Evolutionary conservation across 2,113 vertebrate species (phyloP).

Genomic region (Microtus richardsoni): DNA sequence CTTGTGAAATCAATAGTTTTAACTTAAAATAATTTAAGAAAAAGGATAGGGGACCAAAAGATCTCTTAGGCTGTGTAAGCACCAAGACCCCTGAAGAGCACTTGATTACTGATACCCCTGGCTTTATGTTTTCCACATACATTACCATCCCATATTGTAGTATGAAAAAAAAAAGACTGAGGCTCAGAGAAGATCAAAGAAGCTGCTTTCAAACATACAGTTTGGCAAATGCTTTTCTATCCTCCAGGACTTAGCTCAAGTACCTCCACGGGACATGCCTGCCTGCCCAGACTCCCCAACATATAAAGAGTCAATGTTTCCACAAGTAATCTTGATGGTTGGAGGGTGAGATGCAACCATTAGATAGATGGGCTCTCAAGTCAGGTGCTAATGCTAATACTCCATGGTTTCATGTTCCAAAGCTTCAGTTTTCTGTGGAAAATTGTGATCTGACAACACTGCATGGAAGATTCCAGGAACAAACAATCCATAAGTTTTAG

Average conservation of each 20-base stretch:
- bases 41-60: background rate
- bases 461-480: background rate
- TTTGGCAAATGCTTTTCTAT: background rate
- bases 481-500: background rate
- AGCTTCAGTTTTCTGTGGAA: background rate
- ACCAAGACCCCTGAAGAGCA: background rate
- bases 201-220: background rate
- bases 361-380: background rate
- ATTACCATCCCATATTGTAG: background rate
- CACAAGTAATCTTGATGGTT: background rate
- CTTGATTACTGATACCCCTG: background rate
- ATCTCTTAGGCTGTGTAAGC: background rate
- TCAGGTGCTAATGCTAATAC: background rate
- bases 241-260: background rate
- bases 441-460: background rate
- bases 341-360: background rate
- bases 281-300: background rate
- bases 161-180: background rate
- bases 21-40: conserved; percentile 24
- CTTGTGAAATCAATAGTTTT: conserved; percentile 6
- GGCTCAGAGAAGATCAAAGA: background rate
- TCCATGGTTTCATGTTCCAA: background rate
- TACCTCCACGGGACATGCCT: background rate
- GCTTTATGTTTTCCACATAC: background rate
- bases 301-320: background rate